Conservation (phyloP, 1,140 invertebrate genomes). For the Drosophila tsacasi region DNA sequence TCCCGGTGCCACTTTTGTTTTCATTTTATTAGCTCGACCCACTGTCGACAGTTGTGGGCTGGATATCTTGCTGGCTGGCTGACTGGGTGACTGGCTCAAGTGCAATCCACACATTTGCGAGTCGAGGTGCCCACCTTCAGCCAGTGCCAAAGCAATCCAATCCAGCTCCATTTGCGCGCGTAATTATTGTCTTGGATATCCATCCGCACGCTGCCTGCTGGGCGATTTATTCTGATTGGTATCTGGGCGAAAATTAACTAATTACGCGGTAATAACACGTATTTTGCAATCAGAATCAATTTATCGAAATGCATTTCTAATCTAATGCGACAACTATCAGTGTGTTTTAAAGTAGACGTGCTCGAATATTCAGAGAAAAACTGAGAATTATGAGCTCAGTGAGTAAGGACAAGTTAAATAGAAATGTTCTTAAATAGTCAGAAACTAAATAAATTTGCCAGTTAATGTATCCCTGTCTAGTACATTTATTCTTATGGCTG, state of each 20-base stretch:
- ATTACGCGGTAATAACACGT: constrained; percentile 50
- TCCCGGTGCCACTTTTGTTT: constrained; percentile 76
- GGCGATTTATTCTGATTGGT: constrained; percentile 27
- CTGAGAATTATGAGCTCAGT: background rate
- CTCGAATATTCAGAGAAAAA: background rate
- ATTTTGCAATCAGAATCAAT: constrained; percentile 54
- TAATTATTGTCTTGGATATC: constrained; percentile 56
- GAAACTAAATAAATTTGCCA: background rate
- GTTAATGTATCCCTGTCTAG: background rate
- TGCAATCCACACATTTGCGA: constrained; percentile 70
- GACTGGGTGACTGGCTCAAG: constrained; percentile 53
- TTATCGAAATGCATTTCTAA: constrained; percentile 44
- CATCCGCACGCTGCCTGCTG: constrained; percentile 12
- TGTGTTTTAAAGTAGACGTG: constrained; percentile 11
- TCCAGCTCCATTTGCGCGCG: constrained; percentile 64
- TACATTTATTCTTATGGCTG: constrained; percentile 9
- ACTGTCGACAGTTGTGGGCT: constrained; percentile 70
- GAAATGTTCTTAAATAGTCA: background rate
- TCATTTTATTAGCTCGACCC: constrained; percentile 49
- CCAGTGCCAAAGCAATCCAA: constrained; percentile 34
- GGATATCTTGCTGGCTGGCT: constrained; percentile 18
- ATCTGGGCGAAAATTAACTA: constrained; percentile 46
- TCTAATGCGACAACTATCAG: constrained; percentile 1
- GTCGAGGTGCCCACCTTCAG: constrained; percentile 34
- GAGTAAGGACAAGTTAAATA: background rate